These are phyloP conservation scores for Acrocephalus kingi DNA, from an alignment of 2,113 vertebrate species.

Conservation along the genomic window DNA sequence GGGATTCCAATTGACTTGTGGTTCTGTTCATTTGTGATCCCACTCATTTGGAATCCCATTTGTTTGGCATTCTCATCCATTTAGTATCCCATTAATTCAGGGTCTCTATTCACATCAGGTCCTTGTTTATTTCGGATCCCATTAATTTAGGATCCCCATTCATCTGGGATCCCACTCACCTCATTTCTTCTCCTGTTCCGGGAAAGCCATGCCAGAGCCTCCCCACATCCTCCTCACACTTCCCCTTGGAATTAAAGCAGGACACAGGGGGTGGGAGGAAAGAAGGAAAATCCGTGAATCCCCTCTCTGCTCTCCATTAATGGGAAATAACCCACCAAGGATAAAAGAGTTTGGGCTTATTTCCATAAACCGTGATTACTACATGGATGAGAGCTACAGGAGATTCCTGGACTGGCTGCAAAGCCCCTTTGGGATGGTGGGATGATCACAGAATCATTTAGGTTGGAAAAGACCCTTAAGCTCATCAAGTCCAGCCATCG, in stretches of 20 bases:
- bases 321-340: background rate
- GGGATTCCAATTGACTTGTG: background rate
- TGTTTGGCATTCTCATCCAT: background rate
- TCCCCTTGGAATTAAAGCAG: background rate
- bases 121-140: accelerated
- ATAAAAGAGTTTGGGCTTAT: background rate
- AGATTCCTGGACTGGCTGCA: background rate
- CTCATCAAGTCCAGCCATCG: background rate
- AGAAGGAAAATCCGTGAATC: background rate
- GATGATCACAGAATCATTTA: background rate
- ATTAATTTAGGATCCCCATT: background rate
- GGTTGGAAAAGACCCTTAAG: background rate
- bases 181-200: background rate
- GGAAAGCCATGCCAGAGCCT: background rate
- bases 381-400: background rate
- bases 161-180: background rate
- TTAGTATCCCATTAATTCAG: background rate
- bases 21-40: background rate
- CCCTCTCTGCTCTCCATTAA: background rate
- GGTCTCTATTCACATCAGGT: background rate
- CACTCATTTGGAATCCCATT: background rate
- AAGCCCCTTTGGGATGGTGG: background rate
- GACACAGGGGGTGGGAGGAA: background rate
- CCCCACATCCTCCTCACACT: background rate
- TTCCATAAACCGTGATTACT: accelerated